Conservation (phyloP, 92 coral and sea anemone genomes). For the Palythoa caribaeorum region DNA sequence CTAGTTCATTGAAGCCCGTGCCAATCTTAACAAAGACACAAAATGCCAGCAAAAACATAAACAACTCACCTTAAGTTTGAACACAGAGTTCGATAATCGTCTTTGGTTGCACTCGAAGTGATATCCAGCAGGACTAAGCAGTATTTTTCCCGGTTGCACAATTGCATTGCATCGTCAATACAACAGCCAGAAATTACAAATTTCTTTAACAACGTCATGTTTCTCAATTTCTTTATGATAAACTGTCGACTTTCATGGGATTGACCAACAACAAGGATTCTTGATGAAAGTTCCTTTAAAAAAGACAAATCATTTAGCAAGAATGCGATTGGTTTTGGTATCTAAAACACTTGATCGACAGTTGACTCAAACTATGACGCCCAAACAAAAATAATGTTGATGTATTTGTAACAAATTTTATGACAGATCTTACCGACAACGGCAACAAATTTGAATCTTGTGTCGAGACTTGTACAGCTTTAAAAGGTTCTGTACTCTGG, state of each 20-base stretch:
- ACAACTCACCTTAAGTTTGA: slow-evolving; percentile 70
- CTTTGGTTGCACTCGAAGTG: slow-evolving; percentile 45
- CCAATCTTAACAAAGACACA: not conserved
- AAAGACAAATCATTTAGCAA: not conserved
- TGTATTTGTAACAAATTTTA: not conserved
- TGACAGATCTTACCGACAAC: slow-evolving; percentile 33
- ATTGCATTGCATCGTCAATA: slow-evolving; percentile 54
- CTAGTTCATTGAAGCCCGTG: not conserved
- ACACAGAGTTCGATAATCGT: slow-evolving; percentile 66
- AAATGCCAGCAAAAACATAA: not conserved
- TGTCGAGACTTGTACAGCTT: not conserved
- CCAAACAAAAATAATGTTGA: not conserved
- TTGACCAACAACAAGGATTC: slow-evolving; percentile 77
- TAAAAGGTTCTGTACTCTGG: not conserved
- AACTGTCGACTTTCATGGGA: slow-evolving; percentile 46
- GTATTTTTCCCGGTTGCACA: slow-evolving; percentile 73
- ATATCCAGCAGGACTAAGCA: slow-evolving; percentile 72
- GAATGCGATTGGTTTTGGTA: not conserved
- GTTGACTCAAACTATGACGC: not conserved
- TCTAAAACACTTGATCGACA: not conserved
- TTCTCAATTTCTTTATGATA: slow-evolving; percentile 60
- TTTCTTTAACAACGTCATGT: slow-evolving; percentile 56
- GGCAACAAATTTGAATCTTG: not conserved
- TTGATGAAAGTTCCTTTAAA: slow-evolving; percentile 66
- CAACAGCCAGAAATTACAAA: slow-evolving; percentile 58